Evolutionary conservation across 2,113 vertebrate species (phyloP).

Genomic region (Paramisgurnus dabryanus): DNA sequence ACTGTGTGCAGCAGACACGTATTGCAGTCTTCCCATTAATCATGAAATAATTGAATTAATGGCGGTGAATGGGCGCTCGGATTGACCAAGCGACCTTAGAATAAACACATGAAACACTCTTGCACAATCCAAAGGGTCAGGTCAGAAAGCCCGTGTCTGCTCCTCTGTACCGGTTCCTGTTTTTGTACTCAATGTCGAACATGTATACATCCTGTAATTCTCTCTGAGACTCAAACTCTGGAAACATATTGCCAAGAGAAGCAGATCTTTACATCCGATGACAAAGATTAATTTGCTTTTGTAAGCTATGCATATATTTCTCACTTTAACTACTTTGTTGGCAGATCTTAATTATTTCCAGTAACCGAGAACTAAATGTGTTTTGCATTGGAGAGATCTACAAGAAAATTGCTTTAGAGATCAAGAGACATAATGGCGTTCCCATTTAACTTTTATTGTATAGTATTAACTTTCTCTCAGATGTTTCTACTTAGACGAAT

Average conservation of each 20-base stretch:
- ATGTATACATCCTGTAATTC: slow-evolving; percentile 77
- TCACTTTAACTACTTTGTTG: neutral
- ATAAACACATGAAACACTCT: neutral
- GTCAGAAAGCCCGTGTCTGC: neutral
- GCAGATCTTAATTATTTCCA: neutral
- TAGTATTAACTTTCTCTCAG: neutral
- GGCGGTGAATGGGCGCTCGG: neutral
- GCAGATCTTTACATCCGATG: slow-evolving; percentile 33
- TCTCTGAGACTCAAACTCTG: slow-evolving; percentile 67
- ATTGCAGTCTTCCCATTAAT: slow-evolving; percentile 19
- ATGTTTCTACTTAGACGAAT: neutral
- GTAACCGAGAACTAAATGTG: neutral
- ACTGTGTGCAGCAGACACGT: slow-evolving; percentile 12
- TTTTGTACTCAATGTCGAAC: slow-evolving; percentile 65
- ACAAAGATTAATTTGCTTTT: neutral
- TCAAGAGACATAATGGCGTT: neutral
- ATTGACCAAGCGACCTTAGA: neutral
- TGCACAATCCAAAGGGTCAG: slow-evolving; percentile 22
- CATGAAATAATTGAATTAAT: slow-evolving; percentile 10
- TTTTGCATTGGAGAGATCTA: slow-evolving; percentile 9
- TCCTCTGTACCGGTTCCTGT: slow-evolving; percentile 70
- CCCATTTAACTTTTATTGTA: neutral
- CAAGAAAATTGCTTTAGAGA: neutral
- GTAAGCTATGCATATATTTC: neutral
- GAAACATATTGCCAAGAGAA: slow-evolving; percentile 54